phyloP scores from a whole-genome alignment of 1,140 invertebrate genomes.

The Carposina sasakii region DNA sequence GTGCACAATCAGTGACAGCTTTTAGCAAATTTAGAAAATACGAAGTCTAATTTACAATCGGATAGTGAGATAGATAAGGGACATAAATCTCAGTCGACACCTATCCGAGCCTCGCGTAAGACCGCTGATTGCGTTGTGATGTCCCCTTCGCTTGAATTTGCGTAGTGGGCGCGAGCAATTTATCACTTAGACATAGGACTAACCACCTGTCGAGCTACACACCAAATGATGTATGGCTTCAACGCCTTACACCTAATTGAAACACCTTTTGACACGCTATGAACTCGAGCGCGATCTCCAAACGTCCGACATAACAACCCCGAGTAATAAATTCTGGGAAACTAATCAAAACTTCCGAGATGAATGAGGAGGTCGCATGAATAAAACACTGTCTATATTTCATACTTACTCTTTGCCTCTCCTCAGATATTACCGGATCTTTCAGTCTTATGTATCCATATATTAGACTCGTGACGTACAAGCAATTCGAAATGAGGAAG shows the following conservation, averaged over 20 bases:
- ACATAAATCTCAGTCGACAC: constrained; percentile 44
- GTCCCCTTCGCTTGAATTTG: constrained; percentile 58
- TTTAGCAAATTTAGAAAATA: constrained; percentile 4
- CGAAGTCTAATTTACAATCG: no score
- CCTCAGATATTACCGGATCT: constrained; percentile 57
- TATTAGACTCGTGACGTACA: constrained; percentile 62
- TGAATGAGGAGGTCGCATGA: no score
- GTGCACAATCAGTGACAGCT: no score
- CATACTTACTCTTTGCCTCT: constrained; percentile 56
- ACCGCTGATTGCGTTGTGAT: constrained; percentile 51
- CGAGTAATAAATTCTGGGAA: no score
- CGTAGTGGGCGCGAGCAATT: constrained; percentile 56
- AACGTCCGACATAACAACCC: no score
- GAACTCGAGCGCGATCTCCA: constrained; percentile 18
- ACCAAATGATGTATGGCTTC: constrained; percentile 41
- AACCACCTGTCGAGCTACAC: constrained; percentile 37
- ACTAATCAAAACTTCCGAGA: no score
- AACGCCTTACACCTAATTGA: constrained; percentile 23
- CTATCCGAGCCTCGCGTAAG: constrained; percentile 57
- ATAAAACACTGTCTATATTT: no score
- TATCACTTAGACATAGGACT: constrained; percentile 65
- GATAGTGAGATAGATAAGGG: constrained; percentile 13
- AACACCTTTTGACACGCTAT: constrained; percentile 22
- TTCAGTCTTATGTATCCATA: constrained; percentile 67
- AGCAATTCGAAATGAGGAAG: constrained; percentile 64